These are phyloP conservation scores for Sarcophaga peregrina DNA, from an alignment of 1,140 invertebrate genomes.

Conservation along the genomic window DNA sequence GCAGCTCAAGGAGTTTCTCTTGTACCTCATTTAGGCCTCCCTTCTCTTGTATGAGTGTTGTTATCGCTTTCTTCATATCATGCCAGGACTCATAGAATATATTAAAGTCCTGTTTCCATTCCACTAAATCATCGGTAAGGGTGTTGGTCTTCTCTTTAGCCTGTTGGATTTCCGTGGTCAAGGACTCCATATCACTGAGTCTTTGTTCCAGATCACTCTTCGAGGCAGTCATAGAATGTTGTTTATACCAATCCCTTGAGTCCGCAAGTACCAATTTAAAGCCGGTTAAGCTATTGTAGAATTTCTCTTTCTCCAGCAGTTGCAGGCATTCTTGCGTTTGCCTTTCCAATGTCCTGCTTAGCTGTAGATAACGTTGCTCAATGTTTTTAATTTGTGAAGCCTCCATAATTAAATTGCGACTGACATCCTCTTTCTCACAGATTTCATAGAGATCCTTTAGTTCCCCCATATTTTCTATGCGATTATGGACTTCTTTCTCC, in stretches of 20 bases:
- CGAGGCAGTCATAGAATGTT: constrained; percentile 60
- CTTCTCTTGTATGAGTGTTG: constrained; percentile 58
- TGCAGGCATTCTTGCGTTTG: constrained; percentile 52
- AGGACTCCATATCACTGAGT: constrained; percentile 63
- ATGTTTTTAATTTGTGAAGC: constrained; percentile 58
- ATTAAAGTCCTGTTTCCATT: constrained; percentile 64
- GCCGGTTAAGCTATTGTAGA: constrained; percentile 64
- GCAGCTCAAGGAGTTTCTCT: constrained; percentile 50
- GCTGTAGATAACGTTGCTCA: constrained; percentile 53
- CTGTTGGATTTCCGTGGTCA: constrained; percentile 57
- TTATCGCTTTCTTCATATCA: constrained; percentile 63
- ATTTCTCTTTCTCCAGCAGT: constrained; percentile 59
- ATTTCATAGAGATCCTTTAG: constrained; percentile 57
- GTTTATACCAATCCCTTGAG: constrained; percentile 64
- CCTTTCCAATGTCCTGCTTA: constrained; percentile 50
- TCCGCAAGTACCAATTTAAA: constrained; percentile 64
- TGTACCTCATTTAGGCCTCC: constrained; percentile 54
- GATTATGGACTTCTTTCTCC: constrained; percentile 48
- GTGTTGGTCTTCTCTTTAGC: constrained; percentile 54
- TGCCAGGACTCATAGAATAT: constrained; percentile 64
- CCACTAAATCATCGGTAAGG: constrained; percentile 53
- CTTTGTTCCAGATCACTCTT: constrained; percentile 60
- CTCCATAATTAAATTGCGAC: constrained; percentile 55
- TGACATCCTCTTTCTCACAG: constrained; percentile 57
- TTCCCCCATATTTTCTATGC: constrained; percentile 47